phyloP scores from a whole-genome alignment of 1,140 invertebrate species.

The Aporrectodea caliginosa region DNA sequence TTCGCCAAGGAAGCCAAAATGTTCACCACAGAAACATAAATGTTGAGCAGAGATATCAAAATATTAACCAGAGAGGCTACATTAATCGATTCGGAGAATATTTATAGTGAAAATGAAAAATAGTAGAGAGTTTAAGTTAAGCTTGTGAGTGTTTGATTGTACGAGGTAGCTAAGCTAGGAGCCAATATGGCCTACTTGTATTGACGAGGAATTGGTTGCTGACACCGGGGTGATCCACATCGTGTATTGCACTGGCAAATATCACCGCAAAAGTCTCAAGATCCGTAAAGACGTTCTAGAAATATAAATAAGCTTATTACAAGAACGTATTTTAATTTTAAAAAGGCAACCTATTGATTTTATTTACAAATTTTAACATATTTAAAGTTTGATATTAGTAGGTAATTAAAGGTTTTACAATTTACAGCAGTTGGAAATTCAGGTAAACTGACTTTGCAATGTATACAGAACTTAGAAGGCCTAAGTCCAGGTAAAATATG shows the following conservation, averaged over 20 bases:
- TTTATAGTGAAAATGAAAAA: not conserved
- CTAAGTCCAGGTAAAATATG: too few relatives aligned
- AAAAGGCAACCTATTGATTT: not conserved
- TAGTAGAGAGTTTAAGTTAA: not conserved
- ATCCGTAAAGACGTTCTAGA: slow-evolving; percentile 69
- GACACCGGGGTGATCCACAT: slow-evolving; percentile 60
- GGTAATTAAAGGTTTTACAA: too few relatives aligned
- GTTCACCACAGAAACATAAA: too few relatives aligned
- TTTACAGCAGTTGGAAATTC: too few relatives aligned
- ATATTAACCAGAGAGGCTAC: too few relatives aligned
- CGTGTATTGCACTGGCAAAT: slow-evolving; percentile 60
- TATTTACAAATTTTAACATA: not conserved
- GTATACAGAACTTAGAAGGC: too few relatives aligned
- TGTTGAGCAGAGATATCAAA: too few relatives aligned
- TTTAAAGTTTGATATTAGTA: not conserved
- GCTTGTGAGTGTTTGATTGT: too few relatives aligned
- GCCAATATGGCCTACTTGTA: slow-evolving; percentile 46
- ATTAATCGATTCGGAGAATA: not conserved
- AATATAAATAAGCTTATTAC: too few relatives aligned
- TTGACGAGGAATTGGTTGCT: slow-evolving; percentile 61
- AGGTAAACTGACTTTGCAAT: not conserved
- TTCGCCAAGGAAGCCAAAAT: too few relatives aligned
- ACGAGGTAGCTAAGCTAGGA: not conserved
- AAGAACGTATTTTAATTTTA: slow-evolving; percentile 1
- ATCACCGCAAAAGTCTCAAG: slow-evolving; percentile 59